Conservation (phyloP, 2,113 vertebrate species). For the Ceyx cyanopectus region DNA sequence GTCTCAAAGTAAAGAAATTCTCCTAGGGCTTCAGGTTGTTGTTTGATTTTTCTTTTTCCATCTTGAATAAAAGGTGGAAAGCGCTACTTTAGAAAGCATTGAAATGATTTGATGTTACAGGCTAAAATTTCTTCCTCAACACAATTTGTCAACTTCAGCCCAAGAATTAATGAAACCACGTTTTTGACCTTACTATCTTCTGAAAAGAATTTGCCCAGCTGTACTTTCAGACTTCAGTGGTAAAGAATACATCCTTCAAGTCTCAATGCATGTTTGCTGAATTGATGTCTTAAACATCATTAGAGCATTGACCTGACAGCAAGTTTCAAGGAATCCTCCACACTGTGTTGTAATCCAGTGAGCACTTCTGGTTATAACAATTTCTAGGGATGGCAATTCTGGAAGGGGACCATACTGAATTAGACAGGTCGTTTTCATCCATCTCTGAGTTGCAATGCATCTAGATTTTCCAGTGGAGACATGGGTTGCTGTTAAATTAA, state of each 20-base stretch:
- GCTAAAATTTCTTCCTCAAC: slow-evolving; percentile 23
- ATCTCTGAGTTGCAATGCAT: neutral
- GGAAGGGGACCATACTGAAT: neutral
- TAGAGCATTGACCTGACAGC: neutral
- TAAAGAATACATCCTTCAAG: slow-evolving; percentile 16
- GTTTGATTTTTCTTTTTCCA: neutral
- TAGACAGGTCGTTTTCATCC: neutral
- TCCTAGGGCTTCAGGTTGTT: neutral
- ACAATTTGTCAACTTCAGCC: slow-evolving; percentile 46
- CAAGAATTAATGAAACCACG: slow-evolving; percentile 40
- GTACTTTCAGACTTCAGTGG: slow-evolving; percentile 4
- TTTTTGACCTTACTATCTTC: slow-evolving; percentile 22
- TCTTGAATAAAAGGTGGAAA: slow-evolving; percentile 21
- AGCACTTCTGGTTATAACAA: neutral
- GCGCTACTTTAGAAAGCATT: slow-evolving; percentile 12
- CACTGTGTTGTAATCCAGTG: neutral
- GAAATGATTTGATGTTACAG: slow-evolving; percentile 22
- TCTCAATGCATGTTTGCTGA: neutral
- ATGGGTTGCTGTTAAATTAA: neutral
- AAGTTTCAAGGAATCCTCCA: neutral
- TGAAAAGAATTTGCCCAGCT: slow-evolving; percentile 43
- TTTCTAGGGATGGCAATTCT: neutral
- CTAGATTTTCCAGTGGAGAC: neutral
- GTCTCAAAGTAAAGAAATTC: neutral
- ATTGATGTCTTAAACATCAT: neutral